Evolutionary conservation across 2,113 vertebrate genomes (phyloP).

Genomic region (Climacteris rufus): DNA sequence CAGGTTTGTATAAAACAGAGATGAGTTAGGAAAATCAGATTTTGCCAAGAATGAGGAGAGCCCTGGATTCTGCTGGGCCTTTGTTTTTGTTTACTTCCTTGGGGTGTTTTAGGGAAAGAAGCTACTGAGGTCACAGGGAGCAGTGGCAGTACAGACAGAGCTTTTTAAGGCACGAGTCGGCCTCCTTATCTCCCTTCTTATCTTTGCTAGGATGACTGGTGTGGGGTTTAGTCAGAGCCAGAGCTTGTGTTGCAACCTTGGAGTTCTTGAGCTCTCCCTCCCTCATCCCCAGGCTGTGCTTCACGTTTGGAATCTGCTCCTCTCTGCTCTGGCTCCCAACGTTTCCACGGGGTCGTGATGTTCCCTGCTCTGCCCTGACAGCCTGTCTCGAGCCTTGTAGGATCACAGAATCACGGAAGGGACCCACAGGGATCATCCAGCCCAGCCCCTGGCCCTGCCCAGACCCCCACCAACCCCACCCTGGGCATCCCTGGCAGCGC

Average conservation of each 20-base stretch:
- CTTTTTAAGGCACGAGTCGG: neutral
- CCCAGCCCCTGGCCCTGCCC: rapidly evolving
- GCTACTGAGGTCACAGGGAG: neutral
- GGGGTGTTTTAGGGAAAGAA: neutral
- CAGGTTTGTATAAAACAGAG: neutral
- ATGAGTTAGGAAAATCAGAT: neutral
- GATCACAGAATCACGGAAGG: neutral
- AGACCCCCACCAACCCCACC: neutral
- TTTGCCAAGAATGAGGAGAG: neutral
- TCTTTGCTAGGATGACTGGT: neutral
- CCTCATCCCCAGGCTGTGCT: neutral
- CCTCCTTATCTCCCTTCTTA: neutral
- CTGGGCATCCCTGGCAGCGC: rapidly evolving
- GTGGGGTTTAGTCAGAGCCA: neutral
- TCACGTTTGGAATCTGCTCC: rapidly evolving
- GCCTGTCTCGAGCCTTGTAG: rapidly evolving
- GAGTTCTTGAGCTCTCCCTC: neutral
- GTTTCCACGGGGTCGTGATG: rapidly evolving
- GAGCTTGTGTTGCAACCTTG: neutral
- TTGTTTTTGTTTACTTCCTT: neutral
- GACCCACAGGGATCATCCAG: neutral
- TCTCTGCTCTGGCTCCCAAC: neutral
- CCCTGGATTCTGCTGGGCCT: neutral
- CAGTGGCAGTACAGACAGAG: neutral
- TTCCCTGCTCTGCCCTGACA: neutral